Percentiles rank a stretch among this genome's conserved stretches.
phyloP scores from a whole-genome alignment of 2,888 invertebrate species.

The Andrena bicolor region DNA sequence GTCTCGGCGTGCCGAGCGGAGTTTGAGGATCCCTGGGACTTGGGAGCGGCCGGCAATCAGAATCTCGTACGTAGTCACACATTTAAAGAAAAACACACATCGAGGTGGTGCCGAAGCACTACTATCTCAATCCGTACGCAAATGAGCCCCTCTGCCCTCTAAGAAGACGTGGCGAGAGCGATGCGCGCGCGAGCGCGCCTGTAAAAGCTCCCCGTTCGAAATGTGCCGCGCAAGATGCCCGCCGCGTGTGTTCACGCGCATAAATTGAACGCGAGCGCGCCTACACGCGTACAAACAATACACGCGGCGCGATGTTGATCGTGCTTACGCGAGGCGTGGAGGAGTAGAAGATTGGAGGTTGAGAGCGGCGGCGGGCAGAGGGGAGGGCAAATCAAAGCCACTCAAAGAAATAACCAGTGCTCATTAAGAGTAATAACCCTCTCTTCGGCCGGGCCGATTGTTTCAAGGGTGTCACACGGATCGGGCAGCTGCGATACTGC shows the following conservation, averaged over 20 bases:
- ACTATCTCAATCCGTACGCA: slow-evolving; percentile 84
- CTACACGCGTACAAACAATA: slow-evolving; percentile 14
- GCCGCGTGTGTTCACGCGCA: slow-evolving; percentile 23
- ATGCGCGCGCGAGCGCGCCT: slow-evolving; percentile 50
- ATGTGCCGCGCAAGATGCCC: neutral
- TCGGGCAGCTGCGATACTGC: slow-evolving; percentile 71
- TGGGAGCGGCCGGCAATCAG: slow-evolving; percentile 80
- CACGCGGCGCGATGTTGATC: slow-evolving; percentile 39
- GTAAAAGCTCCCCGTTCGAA: neutral
- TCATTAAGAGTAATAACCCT: slow-evolving; percentile 84
- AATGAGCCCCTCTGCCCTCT: slow-evolving; percentile 79
- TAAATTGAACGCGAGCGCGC: slow-evolving; percentile 40
- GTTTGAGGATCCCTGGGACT: slow-evolving; percentile 64
- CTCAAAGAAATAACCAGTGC: slow-evolving; percentile 83
- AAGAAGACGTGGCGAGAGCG: slow-evolving; percentile 74
- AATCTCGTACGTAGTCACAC: slow-evolving; percentile 78
- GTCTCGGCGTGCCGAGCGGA: too few relatives aligned
- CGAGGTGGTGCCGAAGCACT: slow-evolving; percentile 76
- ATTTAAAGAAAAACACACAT: slow-evolving; percentile 78
- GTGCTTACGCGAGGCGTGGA: slow-evolving; percentile 14
- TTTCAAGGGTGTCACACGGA: slow-evolving; percentile 83
- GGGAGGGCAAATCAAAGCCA: slow-evolving; percentile 81
- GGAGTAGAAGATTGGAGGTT: slow-evolving; percentile 41
- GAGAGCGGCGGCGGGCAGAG: slow-evolving; percentile 25
- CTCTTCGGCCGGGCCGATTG: slow-evolving; percentile 78